These are phyloP conservation scores for Orius insidiosus DNA, from an alignment of 1,140 invertebrate genomes.

Conservation along the genomic window DNA sequence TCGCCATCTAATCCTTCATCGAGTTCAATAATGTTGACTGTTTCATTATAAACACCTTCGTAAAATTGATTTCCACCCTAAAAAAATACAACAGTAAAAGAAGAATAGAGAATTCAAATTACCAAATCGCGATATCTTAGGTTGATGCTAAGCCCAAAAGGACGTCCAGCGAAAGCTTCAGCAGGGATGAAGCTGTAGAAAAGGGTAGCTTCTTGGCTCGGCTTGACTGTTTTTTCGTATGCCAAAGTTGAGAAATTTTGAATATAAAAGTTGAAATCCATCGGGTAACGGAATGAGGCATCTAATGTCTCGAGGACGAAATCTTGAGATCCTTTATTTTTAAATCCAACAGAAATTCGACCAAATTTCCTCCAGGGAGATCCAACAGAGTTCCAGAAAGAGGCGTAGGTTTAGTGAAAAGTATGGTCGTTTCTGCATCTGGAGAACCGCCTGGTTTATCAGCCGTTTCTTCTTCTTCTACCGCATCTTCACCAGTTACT, in stretches of 20 bases:
- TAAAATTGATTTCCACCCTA: constrained; percentile 51
- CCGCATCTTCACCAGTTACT: constrained; percentile 16
- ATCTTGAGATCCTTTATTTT: constrained; percentile 80
- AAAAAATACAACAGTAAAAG: constrained; percentile 20
- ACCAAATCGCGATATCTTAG: constrained; percentile 80
- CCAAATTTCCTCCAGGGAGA: constrained; percentile 75
- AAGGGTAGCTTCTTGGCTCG: constrained; percentile 83
- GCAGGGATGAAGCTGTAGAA: constrained; percentile 89
- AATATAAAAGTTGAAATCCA: constrained; percentile 96
- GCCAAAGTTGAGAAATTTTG: constrained; percentile 89
- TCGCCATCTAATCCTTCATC: constrained; percentile 95
- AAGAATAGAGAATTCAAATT: no score
- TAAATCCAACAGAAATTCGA: constrained; percentile 94
- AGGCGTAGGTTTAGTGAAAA: constrained; percentile 73
- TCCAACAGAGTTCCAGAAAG: constrained; percentile 48
- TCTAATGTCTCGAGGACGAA: constrained; percentile 86
- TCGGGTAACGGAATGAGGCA: constrained; percentile 94
- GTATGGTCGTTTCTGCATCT: constrained; percentile 77
- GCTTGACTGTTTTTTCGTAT: constrained; percentile 78
- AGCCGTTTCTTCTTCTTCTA: constrained; percentile 13
- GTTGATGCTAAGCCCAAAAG: constrained; percentile 88
- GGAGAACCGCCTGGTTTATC: constrained; percentile 44
- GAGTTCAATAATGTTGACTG: constrained; percentile 89
- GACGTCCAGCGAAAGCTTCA: constrained; percentile 85
- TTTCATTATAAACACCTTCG: constrained; percentile 96